These are phyloP conservation scores for Cyaniris semiargus DNA, from an alignment of 2,888 invertebrate species.

Conservation along the genomic window DNA sequence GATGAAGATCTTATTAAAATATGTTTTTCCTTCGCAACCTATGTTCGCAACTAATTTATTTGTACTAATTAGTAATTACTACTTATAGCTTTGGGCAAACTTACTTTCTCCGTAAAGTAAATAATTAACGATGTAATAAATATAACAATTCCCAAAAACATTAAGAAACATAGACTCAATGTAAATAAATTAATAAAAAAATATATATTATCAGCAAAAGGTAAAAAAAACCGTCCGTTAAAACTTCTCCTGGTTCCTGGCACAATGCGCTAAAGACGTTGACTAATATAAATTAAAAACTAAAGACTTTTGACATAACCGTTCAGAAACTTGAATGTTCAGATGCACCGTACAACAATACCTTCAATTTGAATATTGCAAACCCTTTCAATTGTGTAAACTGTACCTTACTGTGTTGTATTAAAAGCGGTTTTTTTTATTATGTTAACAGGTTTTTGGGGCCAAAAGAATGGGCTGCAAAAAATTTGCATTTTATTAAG, in stretches of 20 bases:
- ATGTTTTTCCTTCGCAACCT: background rate
- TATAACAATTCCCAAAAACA: background rate
- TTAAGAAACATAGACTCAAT: background rate
- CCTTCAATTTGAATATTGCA: constrained; percentile 25
- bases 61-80: too few relatives aligned
- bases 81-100: too few relatives aligned
- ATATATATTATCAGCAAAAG: background rate
- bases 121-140: background rate
- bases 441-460: constrained; percentile 5
- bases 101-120: background rate
- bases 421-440: constrained; percentile 24
- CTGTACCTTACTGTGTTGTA: constrained; percentile 5
- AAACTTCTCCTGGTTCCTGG: background rate
- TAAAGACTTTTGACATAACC: constrained; percentile 31
- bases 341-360: constrained; percentile 31
- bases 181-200: background rate
- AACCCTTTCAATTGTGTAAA: constrained; percentile 24
- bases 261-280: constrained; percentile 15
- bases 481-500: constrained; percentile 29
- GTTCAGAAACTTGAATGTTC: constrained; percentile 30
- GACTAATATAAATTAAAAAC: constrained; percentile 25
- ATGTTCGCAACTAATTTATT: too few relatives aligned
- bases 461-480: background rate
- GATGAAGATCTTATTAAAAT: background rate
- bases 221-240: constrained; percentile 8